These are phyloP conservation scores for Ormia ochracea DNA, from an alignment of 2,888 invertebrate species.

Conservation along the genomic window DNA sequence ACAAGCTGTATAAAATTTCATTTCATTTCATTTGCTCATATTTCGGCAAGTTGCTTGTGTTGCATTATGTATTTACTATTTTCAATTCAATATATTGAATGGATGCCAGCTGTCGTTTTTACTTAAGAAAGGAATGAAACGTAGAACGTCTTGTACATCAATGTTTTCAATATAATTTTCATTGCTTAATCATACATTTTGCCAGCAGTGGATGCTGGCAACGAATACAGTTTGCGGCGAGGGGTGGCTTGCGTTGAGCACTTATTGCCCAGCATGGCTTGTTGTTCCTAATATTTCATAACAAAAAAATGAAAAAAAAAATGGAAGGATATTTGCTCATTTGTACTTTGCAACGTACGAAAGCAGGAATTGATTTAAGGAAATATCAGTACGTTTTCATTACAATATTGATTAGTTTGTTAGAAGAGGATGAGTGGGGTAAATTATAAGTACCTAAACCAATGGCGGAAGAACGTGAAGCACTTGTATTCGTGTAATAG, in stretches of 20 bases:
- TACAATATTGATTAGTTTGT: slow-evolving; percentile 20
- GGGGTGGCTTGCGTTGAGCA: neutral
- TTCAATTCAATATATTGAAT: neutral
- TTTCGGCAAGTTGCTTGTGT: neutral
- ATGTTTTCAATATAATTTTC: slow-evolving; percentile 33
- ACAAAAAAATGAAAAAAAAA: neutral
- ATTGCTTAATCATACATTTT: slow-evolving; percentile 37
- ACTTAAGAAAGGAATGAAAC: slow-evolving; percentile 27
- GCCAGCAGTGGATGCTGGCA: neutral
- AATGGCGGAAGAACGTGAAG: neutral
- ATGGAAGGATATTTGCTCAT: slow-evolving; percentile 39
- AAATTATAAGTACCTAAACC: neutral
- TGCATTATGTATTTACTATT: neutral
- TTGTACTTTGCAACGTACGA: slow-evolving; percentile 11
- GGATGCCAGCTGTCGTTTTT: slow-evolving; percentile 44
- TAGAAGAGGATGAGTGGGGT: neutral
- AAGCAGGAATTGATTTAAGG: slow-evolving; percentile 13
- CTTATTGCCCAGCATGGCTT: neutral
- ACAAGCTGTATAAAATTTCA: neutral
- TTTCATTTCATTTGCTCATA: neutral
- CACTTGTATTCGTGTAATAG: neutral
- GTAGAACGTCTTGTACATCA: slow-evolving; percentile 42
- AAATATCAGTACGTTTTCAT: neutral
- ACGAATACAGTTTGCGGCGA: neutral
- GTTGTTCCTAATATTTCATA: slow-evolving; percentile 15